Evolutionary conservation across 2,797 vertebrate species (phyloP), one percentile per base, ranked within the genome.

Genomic region (Picus viridis): DNA sequence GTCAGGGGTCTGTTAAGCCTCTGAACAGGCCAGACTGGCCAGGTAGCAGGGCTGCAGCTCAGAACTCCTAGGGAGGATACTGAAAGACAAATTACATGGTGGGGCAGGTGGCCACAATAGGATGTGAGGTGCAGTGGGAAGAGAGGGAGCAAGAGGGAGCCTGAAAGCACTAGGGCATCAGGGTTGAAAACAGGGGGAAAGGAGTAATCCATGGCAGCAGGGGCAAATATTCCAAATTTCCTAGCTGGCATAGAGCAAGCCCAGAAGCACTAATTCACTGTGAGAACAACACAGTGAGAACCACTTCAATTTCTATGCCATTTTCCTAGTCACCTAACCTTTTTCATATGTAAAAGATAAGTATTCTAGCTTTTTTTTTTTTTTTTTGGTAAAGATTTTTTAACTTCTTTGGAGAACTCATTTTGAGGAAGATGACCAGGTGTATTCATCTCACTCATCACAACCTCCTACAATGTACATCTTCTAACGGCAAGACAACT

Each of bases 1-100:
- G 61, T 2, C 0, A 0, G 39, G 27, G 32, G 36, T 2, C 43
- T 0, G 0, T 3, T 2, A 12, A 0, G 1, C 32, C 39, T 29
- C 36, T 3, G 20, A 11, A 29, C 57, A n/a, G 41, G 19, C 19
- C 19, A 0, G 23, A 26, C 36, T 30, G 61, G 17, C 24, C 74
- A 15, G 16, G n/a, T 1, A n/a, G 16, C 0, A 1, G 10, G 17
- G n/a, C 34, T 53, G 69, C 7, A 5, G 57, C 9, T 7, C 15
- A 41, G 20, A 32, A 69, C 10, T 4, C 11, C 7, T 34, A 45
- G 27, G 12, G 16, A 32, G 18, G 75, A 17, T 1, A 2, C 29
- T 14, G 26, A 19, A 72, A 49, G 58, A 15, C 0, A 2, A 49
- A 39, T 0, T 30, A 32, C 18, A 7, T 1, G 1, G 4, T n/a